Conservation (phyloP, 2,888 invertebrate genomes). For the Lasioglossum malachurum region DNA sequence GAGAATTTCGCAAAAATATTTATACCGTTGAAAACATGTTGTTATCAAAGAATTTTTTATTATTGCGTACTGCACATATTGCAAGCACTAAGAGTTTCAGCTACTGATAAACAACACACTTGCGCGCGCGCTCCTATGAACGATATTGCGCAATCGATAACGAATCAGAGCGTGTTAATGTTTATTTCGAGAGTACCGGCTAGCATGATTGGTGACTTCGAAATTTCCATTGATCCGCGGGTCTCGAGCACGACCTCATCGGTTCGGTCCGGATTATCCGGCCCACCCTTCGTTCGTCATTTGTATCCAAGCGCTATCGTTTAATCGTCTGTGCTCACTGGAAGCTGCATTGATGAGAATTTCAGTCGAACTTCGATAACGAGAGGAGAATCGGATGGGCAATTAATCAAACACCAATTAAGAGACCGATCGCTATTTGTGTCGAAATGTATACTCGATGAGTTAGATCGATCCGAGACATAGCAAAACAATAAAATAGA, state of each 20-base stretch:
- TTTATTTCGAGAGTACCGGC: constrained; percentile 30
- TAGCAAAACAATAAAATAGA: not conserved
- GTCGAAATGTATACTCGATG: not conserved
- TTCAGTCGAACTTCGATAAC: constrained; percentile 27
- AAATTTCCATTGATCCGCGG: constrained; percentile 31
- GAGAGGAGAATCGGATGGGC: constrained; percentile 11
- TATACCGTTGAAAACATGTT: no score
- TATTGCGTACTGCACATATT: not conserved
- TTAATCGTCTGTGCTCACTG: constrained; percentile 47
- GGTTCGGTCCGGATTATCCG: constrained; percentile 53
- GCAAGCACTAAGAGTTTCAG: constrained; percentile 21
- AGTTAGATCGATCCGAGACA: not conserved
- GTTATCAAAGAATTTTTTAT: no score
- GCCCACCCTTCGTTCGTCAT: constrained; percentile 45
- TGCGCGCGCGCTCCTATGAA: constrained; percentile 38
- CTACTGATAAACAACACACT: constrained; percentile 37
- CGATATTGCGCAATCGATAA: constrained; percentile 41
- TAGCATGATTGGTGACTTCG: constrained; percentile 23
- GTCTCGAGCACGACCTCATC: constrained; percentile 17
- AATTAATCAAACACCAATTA: constrained; percentile 56
- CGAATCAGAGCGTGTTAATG: constrained; percentile 51
- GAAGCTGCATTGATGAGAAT: constrained; percentile 39
- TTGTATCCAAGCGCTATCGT: constrained; percentile 38
- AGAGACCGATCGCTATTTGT: constrained; percentile 37
- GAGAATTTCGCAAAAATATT: no score